Evolutionary conservation across 2,797 vertebrate genomes (phyloP), one percentile per base, ranked within the genome.

Genomic region (Prionace glauca): DNA sequence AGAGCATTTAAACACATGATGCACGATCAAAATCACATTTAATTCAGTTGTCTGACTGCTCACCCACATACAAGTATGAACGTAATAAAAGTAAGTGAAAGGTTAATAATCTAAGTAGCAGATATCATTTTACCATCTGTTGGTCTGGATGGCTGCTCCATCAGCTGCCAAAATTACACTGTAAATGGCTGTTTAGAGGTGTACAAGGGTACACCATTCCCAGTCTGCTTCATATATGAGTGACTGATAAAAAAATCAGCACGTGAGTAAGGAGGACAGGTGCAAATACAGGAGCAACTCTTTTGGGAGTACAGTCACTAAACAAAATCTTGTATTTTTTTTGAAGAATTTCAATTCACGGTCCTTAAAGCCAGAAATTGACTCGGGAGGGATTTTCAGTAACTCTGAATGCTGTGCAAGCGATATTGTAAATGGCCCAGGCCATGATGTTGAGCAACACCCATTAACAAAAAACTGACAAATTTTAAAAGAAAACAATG

Each of bases 401-500:
- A 22, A 56, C 45, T 92, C 36, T 36, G 11, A 92, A n/a, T 65
- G 62, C 5, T 36, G 29, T 41, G 67, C 62, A 92, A 41, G 18
- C 18, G 29, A 91, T 20, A 5, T 14, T n/a, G 14, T 56, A 50
- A 87, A 24, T 50, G 41, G 36, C 36, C 50, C 60, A 26, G 86
- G 45, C 26, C 14, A 36, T 22, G 32, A 67, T 69, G 45, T 45
- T 69, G 22, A 69, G n/a, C 7, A 67, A 67, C 18, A 92, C 16
- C n/a, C n/a, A 81, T 18, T 18, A 36, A 84, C 69, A 14, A 67
- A 92, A 67, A 92, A 67, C 90, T 92, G 90, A 92, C 90, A 41
- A 92, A 41, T 41, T 92, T 92, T 92, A 69, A 69, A 92, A 92
- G 90, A 92, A 92, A 92, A 92, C 90, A 92, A 92, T 65, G 88